A percentile compares a stretch with the other conserved stretches of the same genome.
These are phyloP conservation scores for Achatina immaculata DNA, from an alignment of 1,140 invertebrate genomes.

Conservation along the genomic window DNA sequence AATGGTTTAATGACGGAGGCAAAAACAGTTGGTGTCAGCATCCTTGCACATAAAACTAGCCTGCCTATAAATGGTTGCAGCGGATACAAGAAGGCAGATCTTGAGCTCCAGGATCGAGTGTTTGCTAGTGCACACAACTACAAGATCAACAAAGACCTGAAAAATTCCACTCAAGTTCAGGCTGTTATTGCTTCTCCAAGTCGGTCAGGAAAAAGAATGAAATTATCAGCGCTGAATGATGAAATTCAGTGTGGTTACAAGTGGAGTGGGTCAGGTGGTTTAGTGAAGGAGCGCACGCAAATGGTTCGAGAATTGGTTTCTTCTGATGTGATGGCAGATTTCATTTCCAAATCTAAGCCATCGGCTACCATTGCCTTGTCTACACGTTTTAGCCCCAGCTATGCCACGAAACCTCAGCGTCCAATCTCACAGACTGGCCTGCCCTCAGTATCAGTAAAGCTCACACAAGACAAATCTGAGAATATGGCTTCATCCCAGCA, in stretches of 20 bases:
- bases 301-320: conserved; percentile 29
- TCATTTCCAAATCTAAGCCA: not conserved
- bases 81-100: conserved; percentile 6
- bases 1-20: not conserved
- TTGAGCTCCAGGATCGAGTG: not conserved
- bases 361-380: not conserved
- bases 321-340: conserved; percentile 22
- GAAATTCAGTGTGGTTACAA: conserved; percentile 38
- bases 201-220: not conserved
- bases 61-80: not conserved
- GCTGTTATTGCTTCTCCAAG: conserved; percentile 15
- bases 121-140: conserved; percentile 17
- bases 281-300: conserved; percentile 36
- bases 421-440: not conserved
- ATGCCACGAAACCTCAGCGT: not conserved
- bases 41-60: not conserved
- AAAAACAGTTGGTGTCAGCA: not conserved
- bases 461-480: not conserved
- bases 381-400: not conserved
- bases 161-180: not conserved
- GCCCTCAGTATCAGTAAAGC: not conserved
- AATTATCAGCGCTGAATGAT: not conserved
- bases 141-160: not conserved
- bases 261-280: conserved; percentile 36
- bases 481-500: not conserved